Evolutionary conservation across 2,113 vertebrate genomes (phyloP).

Genomic region (Tauraco erythrolophus): DNA sequence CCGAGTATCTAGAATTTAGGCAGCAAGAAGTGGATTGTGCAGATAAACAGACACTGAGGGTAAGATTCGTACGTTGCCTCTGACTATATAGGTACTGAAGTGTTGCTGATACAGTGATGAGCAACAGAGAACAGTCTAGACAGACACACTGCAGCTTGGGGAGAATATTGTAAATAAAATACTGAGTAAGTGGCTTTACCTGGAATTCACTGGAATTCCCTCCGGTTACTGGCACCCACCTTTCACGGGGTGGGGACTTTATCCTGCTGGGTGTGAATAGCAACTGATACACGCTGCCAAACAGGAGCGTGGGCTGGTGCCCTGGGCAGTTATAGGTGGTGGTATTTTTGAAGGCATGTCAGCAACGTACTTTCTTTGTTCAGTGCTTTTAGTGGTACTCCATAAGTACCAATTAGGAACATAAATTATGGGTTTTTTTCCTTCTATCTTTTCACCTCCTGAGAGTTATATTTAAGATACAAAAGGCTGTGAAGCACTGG

Average conservation of each 20-base stretch:
- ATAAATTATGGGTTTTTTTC: not conserved
- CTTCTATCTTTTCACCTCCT: not conserved
- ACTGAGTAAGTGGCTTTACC: not conserved
- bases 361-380: not conserved
- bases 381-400: not conserved
- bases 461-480: not conserved
- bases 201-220: not conserved
- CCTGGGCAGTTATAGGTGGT: not conserved
- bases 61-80: rapidly evolving
- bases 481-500: not conserved
- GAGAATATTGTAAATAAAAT: not conserved
- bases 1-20: not conserved
- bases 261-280: not conserved
- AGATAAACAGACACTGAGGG: not conserved
- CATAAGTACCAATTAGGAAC: not conserved
- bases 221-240: not conserved
- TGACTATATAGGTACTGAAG: not conserved
- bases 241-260: not conserved
- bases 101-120: not conserved
- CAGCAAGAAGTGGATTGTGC: rapidly evolving
- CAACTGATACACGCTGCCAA: not conserved
- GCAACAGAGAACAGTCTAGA: not conserved
- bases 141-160: not conserved
- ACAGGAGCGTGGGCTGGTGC: not conserved
- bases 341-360: not conserved